phyloP scores from a whole-genome alignment of 2,888 invertebrate genomes.

The Metacarcinus magister region DNA sequence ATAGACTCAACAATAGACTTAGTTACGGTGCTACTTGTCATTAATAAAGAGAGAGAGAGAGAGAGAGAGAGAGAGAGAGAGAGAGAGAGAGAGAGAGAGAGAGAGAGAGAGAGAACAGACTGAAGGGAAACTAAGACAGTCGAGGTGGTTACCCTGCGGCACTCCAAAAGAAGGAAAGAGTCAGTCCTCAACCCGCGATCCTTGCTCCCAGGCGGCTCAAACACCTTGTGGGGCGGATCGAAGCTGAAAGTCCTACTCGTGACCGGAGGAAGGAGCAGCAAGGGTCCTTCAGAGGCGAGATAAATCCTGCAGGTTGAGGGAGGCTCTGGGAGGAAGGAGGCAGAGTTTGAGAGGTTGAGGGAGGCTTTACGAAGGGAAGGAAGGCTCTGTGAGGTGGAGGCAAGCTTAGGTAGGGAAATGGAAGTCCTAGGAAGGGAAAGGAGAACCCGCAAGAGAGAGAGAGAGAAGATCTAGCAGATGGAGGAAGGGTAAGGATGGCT shows the following conservation, averaged over 20 bases:
- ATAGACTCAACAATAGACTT: not conserved
- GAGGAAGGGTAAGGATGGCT: not conserved
- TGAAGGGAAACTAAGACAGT: not conserved
- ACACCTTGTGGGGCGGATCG: not conserved
- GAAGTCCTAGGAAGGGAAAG: not conserved
- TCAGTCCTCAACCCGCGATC: not conserved
- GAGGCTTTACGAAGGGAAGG: not conserved
- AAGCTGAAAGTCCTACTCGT: not conserved
- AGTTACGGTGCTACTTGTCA: not conserved
- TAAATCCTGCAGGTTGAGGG: slow-evolving; percentile 6
- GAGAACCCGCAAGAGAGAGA: not conserved
- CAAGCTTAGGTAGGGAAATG: not conserved
- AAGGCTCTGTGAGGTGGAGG: not conserved
- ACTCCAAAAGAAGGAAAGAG: not conserved
- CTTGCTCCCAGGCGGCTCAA: not conserved
- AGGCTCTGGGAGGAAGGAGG: slow-evolving; percentile 9
- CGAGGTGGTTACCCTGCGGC: not conserved
- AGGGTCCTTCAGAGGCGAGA: not conserved
- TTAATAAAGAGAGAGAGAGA: not conserved
- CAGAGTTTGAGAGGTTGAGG: not conserved
- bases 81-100: not conserved
- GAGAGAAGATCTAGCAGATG: not conserved
- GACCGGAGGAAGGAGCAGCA: not conserved
- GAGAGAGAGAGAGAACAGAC: not conserved
- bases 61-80: not conserved